Evolutionary conservation across 2,113 vertebrate genomes (phyloP).

Genomic region (Crotalus viridis): DNA sequence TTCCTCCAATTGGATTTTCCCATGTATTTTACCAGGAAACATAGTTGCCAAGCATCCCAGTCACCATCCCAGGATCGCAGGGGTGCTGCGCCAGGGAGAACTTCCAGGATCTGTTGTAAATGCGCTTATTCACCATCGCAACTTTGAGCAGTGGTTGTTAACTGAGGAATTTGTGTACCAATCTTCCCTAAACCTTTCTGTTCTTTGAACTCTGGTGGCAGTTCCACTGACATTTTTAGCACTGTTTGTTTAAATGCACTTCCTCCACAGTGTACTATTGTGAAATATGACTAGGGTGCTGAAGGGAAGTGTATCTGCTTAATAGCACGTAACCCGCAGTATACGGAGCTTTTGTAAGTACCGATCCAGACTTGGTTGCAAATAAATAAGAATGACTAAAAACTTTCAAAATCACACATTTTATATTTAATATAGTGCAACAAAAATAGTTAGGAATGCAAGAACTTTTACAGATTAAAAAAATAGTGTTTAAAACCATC

Average conservation of each 20-base stretch:
- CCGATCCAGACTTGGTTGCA: background rate
- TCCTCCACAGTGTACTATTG: background rate
- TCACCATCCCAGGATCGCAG: background rate
- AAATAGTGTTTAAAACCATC: conserved; percentile 64
- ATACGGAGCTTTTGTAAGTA: background rate
- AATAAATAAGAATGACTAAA: background rate
- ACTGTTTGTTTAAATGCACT: background rate
- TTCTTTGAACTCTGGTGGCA: background rate
- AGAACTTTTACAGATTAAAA: conserved; percentile 59
- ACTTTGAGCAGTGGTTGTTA: background rate
- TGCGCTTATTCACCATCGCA: background rate
- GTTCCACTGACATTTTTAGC: background rate
- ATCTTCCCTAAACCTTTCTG: background rate
- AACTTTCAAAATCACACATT: conserved; percentile 51
- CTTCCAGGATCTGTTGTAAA: background rate
- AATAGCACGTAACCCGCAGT: background rate
- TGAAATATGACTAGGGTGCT: background rate
- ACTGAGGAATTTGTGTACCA: background rate
- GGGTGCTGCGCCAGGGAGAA: background rate
- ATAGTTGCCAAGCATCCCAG: background rate
- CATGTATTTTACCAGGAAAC: too few species aligned
- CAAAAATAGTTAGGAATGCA: conserved; percentile 63
- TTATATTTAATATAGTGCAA: conserved; percentile 59
- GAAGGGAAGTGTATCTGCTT: background rate
- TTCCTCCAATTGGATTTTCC: background rate